A percentile compares a stretch with the other conserved stretches of the same genome.
Evolutionary conservation across 2,797 vertebrate species (phyloP).

Genomic region (Sternarchorhynchus goeldii): DNA sequence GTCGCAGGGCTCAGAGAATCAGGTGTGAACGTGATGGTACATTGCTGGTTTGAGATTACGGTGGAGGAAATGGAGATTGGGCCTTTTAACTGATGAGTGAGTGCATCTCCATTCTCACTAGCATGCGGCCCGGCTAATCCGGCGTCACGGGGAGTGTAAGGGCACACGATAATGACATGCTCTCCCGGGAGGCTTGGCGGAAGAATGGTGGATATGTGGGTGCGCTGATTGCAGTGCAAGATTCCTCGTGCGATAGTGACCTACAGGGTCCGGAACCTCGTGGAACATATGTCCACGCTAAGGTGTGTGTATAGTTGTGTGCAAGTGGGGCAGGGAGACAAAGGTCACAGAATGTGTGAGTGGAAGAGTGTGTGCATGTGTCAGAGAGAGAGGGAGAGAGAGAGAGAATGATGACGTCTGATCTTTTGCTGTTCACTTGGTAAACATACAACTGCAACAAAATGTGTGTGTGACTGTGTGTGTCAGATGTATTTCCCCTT

Average conservation of each 20-base stretch:
- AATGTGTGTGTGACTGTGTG: slow-evolving; percentile 13
- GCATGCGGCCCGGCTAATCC: background rate
- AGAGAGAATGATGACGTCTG: no score
- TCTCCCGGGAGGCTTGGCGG: background rate
- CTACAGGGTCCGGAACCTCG: no score
- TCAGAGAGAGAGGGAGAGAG: no score
- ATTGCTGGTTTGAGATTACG: background rate
- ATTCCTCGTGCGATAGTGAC: no score
- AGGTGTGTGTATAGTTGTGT: no score
- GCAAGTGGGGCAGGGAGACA: no score
- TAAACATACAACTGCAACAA: slow-evolving; percentile 9
- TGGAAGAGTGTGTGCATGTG: no score
- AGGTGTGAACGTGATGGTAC: background rate
- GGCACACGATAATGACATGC: background rate
- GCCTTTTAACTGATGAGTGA: background rate
- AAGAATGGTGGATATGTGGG: background rate
- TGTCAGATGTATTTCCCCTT: background rate
- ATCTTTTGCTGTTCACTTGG: no score
- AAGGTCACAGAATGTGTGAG: no score
- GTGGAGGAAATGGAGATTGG: slow-evolving; percentile 2
- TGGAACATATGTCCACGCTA: no score
- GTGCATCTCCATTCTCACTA: no score
- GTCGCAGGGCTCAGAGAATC: background rate
- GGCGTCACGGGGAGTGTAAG: background rate
- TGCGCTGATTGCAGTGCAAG: no score